Evolutionary conservation across 2,797 vertebrate genomes (phyloP), one percentile per base, ranked within the genome.

Genomic region (Novumbra hubbsi): DNA sequence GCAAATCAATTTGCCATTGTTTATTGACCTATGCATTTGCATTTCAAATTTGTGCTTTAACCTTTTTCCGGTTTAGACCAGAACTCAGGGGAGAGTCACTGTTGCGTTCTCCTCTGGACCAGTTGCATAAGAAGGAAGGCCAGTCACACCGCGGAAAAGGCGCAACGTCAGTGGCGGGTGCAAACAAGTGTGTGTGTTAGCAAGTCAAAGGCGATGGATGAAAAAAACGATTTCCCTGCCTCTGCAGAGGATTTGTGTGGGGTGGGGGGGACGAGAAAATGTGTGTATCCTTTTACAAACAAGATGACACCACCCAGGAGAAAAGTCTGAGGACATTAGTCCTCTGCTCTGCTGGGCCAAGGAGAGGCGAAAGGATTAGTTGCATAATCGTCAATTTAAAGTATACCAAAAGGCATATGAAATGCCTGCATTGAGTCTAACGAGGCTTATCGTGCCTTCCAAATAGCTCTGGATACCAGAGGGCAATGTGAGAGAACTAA

Each of bases 371-470:
- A 34, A 32, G 28, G 64, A 32, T 34, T 32, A 32, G 32, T 66
- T 1, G 16, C 16, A 32, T 66, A 38, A 66, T 66, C 32, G 3
- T 66, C 32, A 67, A 16, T 63, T 63, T 63, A 16, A 9, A 28
- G 60, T 63, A 63, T 5, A 38, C 60, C 27, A 63, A 30, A 63
- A 24, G 60, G 28, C n/a, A 68, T 32, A 72, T 69, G 55, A 75
- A 72, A 69, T 2, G 62, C 32, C 52, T 62, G 64, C 21, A 30
- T 17, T 30, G 65, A 30, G 60, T 27, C 60, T 72, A 72, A 72
- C 72, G 41, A 78, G 70, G 69, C 63, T 52, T 62, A 72, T 72
- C 45, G 63, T 71, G 48, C 41, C 66, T 74, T 73, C 49, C 70
- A 30, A 73, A 68, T 49, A 50, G 66, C 57, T 55, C 27, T 62